A percentile compares a stretch with the other conserved stretches of the same genome.
Evolutionary conservation across 2,113 vertebrate species (phyloP).

Genomic region (Labeo rohita): DNA sequence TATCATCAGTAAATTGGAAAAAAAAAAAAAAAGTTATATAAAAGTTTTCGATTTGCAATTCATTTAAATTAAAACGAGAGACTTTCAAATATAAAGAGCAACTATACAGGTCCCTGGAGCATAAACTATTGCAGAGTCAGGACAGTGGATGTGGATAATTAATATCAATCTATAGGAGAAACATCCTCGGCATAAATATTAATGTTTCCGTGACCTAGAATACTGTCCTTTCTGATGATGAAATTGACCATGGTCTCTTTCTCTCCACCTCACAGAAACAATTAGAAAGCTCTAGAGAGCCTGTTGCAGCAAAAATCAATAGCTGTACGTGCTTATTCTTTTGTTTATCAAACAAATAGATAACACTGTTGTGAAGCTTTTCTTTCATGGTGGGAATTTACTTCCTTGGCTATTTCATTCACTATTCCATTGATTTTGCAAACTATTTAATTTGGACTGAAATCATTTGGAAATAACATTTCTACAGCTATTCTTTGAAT

Average conservation of each 20-base stretch:
- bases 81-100: slow-evolving; percentile 9
- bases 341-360: slow-evolving; percentile 40
- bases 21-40: neutral
- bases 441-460: neutral
- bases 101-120: slow-evolving; percentile 49
- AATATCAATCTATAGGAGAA: slow-evolving; percentile 44
- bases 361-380: neutral
- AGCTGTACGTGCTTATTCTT: slow-evolving; percentile 27
- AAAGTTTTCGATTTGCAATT: neutral
- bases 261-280: slow-evolving; percentile 24
- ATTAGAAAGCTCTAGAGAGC: slow-evolving; percentile 18
- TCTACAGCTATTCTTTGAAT: neutral
- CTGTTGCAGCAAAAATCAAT: slow-evolving; percentile 53
- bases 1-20: neutral
- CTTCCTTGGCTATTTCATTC: neutral
- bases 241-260: slow-evolving; percentile 8
- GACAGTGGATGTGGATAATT: slow-evolving; percentile 4
- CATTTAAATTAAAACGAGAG: neutral
- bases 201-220: slow-evolving; percentile 45
- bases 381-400: neutral
- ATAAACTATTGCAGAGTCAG: neutral
- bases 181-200: slow-evolving; percentile 34
- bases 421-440: slow-evolving; percentile 1
- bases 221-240: slow-evolving; percentile 41
- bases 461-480: neutral